Percentiles rank a stretch among this genome's conserved stretches.
These are phyloP conservation scores for Cyclura pinguis DNA, from an alignment of 2,797 vertebrate genomes.

Conservation along the genomic window DNA sequence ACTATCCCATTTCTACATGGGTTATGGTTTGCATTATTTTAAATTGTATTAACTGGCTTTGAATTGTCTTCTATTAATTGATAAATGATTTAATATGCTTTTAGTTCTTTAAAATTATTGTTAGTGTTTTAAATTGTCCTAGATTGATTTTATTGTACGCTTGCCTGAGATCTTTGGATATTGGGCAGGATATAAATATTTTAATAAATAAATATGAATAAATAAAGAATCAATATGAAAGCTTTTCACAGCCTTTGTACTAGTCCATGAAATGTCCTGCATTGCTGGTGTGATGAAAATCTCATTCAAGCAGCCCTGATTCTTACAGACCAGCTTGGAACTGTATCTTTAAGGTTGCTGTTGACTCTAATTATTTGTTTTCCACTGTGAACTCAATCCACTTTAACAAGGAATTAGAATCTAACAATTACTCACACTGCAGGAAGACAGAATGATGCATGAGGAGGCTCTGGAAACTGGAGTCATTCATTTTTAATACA, in stretches of 20 bases:
- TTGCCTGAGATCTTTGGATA: neutral
- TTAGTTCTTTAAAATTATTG: no score
- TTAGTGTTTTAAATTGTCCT: no score
- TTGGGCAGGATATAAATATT: neutral
- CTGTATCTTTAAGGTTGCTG: constrained; percentile 65
- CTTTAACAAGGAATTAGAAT: constrained; percentile 59
- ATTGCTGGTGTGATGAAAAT: neutral
- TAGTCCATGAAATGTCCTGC: neutral
- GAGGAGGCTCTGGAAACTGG: constrained; percentile 56
- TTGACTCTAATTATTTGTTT: constrained; percentile 63
- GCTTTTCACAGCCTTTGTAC: neutral
- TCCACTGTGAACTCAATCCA: constrained; percentile 66
- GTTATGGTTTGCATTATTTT: no score
- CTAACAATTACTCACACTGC: constrained; percentile 65
- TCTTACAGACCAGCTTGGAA: no score
- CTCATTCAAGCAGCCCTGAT: neutral
- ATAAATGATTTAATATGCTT: no score
- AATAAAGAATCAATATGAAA: neutral
- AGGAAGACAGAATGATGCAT: constrained; percentile 76
- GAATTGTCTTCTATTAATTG: no score
- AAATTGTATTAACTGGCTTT: neutral
- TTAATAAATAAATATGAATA: neutral
- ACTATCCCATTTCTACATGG: no score
- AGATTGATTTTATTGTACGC: no score
- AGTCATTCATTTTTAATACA: constrained; percentile 77